Evolutionary conservation across 2,797 vertebrate species (phyloP), one percentile per base, ranked within the genome.

Genomic region (Lagodon rhomboides): DNA sequence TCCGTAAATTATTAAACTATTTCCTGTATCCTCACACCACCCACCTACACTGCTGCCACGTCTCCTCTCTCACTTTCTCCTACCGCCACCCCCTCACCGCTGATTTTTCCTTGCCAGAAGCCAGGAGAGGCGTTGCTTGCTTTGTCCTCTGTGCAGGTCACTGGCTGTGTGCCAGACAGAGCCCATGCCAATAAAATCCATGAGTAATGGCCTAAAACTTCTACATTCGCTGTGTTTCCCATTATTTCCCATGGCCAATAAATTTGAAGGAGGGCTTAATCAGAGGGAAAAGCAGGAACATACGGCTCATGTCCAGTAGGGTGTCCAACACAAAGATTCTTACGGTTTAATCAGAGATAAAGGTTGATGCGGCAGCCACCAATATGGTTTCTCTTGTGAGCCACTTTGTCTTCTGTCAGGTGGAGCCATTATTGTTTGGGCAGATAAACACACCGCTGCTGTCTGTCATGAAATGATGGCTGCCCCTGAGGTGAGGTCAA

Each of bases 131-230:
- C 90, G 89, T 93, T 90, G 81, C 90, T 87, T 89, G 84, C 91
- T 91, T 91, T 93, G 93, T 94, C 93, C 93, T 92, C 85, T 93
- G 91, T 89, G 90, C 92, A 91, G 92, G 92, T 94, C 92, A 90
- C 86, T 92, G 92, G 93, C 89, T 78, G 50, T 15, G 54, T 41
- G 90, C 93, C 92, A 93, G 88, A 82, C 89, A 86, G 75, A 85
- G 85, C 89, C 89, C 80, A 84, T 92, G 92, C 91, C 93, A 93
- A 93, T 93, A 93, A 93, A 92, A 92, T 80, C 89, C 80, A 83
- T 93, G 92, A 94, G 91, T 94, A 92, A 94, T 93, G 90, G 88
- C 82, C 89, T 89, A 85, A 93, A 94, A 93, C 90, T 85, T 92
- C 89, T 87, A 92, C 93, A 91, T 94, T 93, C 86, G 59, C 90